phyloP scores from a whole-genome alignment of 2,888 invertebrate species.

The Drosophila phalerata region DNA sequence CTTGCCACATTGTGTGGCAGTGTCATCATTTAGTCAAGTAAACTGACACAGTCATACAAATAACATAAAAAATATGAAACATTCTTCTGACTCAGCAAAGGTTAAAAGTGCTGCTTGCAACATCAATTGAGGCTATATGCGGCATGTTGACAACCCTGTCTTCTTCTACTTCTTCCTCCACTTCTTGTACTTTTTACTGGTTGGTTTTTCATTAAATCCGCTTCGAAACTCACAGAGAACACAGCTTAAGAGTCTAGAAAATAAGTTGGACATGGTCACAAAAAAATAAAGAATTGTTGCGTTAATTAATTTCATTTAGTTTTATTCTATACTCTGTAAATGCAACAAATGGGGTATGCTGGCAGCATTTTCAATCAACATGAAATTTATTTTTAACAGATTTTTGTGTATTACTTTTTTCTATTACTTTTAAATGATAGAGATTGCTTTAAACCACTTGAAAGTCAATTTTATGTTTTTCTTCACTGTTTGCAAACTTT shows the following conservation, averaged over 20 bases:
- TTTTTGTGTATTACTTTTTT: not conserved
- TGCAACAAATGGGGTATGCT: not conserved
- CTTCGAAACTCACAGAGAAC: constrained; percentile 19
- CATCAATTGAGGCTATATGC: constrained; percentile 57
- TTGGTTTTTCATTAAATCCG: constrained; percentile 34
- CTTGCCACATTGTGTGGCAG: constrained; percentile 2
- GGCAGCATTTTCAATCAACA: not conserved
- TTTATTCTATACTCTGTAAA: constrained; percentile 32
- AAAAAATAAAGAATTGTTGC: constrained; percentile 33
- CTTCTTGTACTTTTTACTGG: not conserved
- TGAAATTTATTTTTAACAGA: too few relatives aligned
- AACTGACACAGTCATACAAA: constrained; percentile 19
- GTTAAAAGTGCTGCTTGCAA: constrained; percentile 53
- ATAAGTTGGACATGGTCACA: constrained; percentile 31
- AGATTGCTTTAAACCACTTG: not conserved
- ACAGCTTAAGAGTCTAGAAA: constrained; percentile 27
- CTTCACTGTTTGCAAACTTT: not conserved
- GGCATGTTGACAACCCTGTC: constrained; percentile 44
- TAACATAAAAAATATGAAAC: constrained; percentile 52
- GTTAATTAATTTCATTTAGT: constrained; percentile 74
- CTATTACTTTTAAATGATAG: not conserved
- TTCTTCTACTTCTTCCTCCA: constrained; percentile 12
- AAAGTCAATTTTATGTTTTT: not conserved
- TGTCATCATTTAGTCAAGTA: constrained; percentile 1
- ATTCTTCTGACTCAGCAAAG: constrained; percentile 40